Base-by-base conservation (phyloP, 1,140 invertebrate genomes). In the Homalodisca vitripennis region DNA sequence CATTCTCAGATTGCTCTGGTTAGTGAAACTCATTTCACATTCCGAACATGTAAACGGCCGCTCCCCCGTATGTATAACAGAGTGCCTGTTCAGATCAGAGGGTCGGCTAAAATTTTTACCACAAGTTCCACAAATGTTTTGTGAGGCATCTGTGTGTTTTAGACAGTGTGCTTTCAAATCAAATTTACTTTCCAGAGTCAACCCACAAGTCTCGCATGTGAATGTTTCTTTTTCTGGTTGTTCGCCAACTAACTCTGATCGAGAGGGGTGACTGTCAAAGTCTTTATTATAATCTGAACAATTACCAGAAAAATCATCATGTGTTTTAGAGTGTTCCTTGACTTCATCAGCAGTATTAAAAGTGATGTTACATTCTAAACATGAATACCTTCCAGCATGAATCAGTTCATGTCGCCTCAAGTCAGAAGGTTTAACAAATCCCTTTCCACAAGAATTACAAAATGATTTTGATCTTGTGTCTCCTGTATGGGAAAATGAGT, bases 361-460 rank as follows among this genome's bases (percentile, higher is more conserved):
- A 46, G 75, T 78, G 69, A 82, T 80, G 30, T 70, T 71, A 67
- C 74, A 74, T 47, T 67, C 65, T 63, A 68, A 67, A 67, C 74
- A 76, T 14, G 71, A 57, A 47, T 70, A 73, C 2, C 69, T 60
- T 30, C 64, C 68, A 22, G 70, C 67, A 62, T 74, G 73, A 24
- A 71, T 65, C 20, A 70, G 73, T 75, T 78, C 80, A 69, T 82
- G 81, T n/a, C 77, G 75, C 55, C 81, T 81, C 2, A 84, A 70
- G 0, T 80, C 81, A 70, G 87, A 89, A 26, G 88, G 88, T 26
- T 90, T 91, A 0, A 89, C 91, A 75, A 92, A 93, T 13, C 85
- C 86, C 62, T 87, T 87, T 0, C 84, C 88, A 76, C 90, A 92
- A 51, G 89, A 82, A 31, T 86, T 84, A 74, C 90, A 91, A 1